Conservation (phyloP, 30 jellyfish, hydroid and myxozoan species). For the Aurelia sp. region DNA sequence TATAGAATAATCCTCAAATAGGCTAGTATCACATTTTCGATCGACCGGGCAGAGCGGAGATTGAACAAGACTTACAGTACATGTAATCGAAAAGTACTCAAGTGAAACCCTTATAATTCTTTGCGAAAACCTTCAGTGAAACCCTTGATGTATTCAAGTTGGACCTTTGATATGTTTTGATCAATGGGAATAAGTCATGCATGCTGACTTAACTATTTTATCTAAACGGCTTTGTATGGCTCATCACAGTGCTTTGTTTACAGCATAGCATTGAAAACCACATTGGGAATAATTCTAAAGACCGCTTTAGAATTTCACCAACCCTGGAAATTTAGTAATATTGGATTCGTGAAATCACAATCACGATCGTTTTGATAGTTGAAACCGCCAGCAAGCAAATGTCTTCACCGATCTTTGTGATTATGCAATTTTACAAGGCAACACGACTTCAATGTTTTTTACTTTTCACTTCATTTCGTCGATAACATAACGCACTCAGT, state of each 20-base stretch:
- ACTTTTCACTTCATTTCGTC: no score
- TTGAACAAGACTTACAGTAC: conserved; percentile 15
- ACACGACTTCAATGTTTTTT: no score
- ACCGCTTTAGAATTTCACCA: conserved; percentile 36
- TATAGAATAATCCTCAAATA: conserved; percentile 14
- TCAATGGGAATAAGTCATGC: conserved; percentile 79
- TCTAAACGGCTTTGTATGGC: conserved; percentile 60
- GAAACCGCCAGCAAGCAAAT: no score
- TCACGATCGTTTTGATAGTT: no score
- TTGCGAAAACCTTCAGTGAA: conserved; percentile 56
- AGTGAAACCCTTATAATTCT: conserved; percentile 60
- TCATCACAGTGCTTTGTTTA: conserved; percentile 62
- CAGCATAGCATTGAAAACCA: conserved; percentile 65
- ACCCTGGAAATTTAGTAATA: conserved; percentile 49
- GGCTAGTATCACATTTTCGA: conserved; percentile 10
- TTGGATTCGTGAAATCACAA: no score
- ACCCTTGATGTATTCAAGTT: conserved; percentile 68
- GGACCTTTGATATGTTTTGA: conserved; percentile 70
- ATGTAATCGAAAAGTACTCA: conserved; percentile 33
- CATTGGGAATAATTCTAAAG: conserved; percentile 66
- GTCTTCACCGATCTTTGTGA: no score
- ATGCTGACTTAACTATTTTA: conserved; percentile 68
- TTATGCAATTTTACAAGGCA: no score
- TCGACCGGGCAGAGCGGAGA: conserved; percentile 1
- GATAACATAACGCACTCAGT: no score